A percentile compares a stretch with the other conserved stretches of the same genome.
These are phyloP conservation scores for Alitta virens DNA, from an alignment of 2,888 invertebrate genomes.

Conservation along the genomic window DNA sequence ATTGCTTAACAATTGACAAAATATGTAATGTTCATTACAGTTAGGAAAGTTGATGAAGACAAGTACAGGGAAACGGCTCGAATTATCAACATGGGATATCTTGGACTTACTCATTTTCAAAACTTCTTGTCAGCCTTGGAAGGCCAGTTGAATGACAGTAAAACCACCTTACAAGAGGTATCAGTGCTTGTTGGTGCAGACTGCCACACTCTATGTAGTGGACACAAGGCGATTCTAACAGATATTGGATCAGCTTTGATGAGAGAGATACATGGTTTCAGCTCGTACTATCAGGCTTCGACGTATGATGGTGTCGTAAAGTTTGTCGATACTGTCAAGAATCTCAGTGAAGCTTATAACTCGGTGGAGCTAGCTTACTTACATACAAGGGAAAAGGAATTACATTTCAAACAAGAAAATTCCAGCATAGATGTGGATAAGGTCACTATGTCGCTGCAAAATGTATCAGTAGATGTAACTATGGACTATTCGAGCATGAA, in stretches of 20 bases:
- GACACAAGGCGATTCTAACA: too few species aligned
- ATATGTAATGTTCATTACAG: too few species aligned
- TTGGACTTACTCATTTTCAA: neutral
- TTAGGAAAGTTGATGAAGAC: conserved; percentile 3
- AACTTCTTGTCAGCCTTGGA: neutral
- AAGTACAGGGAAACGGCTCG: conserved; percentile 8
- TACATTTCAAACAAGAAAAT: neutral
- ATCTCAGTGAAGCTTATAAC: neutral
- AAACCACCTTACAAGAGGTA: neutral
- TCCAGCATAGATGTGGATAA: neutral
- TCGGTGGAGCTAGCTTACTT: neutral
- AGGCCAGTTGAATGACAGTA: neutral
- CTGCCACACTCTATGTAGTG: neutral
- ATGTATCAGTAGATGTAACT: neutral
- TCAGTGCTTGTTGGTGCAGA: neutral
- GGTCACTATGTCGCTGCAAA: neutral
- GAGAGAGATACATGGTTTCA: too few species aligned
- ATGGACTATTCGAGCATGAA: too few species aligned
- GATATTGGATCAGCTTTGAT: too few species aligned
- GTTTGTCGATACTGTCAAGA: neutral
- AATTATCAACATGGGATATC: conserved; percentile 4
- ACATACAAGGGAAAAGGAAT: neutral
- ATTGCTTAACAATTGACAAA: too few species aligned
- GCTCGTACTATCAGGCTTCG: too few species aligned
- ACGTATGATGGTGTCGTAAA: too few species aligned